phyloP scores from a whole-genome alignment of 2,797 vertebrate species.

The Spea hammondii region DNA sequence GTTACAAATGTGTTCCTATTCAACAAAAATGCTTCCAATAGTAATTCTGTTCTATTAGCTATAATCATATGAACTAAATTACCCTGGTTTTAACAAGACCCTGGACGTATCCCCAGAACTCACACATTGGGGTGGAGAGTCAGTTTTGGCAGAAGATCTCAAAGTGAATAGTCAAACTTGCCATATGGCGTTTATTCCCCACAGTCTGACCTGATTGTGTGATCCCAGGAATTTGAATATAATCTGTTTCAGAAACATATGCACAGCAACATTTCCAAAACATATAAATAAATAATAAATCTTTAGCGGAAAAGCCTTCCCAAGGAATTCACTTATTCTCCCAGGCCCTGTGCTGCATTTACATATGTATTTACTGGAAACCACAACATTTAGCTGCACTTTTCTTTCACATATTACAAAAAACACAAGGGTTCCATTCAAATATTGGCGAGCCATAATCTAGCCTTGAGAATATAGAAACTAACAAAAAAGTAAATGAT shows the following conservation, averaged over 20 bases:
- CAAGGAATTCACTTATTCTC: not conserved
- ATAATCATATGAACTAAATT: not conserved
- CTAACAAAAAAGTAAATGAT: too few relatives aligned
- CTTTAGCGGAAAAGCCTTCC: constrained; percentile 45
- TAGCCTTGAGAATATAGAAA: too few relatives aligned
- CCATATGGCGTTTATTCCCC: constrained; percentile 33
- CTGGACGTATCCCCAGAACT: not conserved
- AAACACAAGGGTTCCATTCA: not conserved
- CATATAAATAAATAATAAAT: constrained; percentile 13
- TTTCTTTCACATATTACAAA: not conserved
- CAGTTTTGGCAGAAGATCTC: not conserved
- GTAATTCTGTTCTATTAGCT: not conserved
- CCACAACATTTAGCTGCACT: not conserved
- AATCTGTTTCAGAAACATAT: constrained; percentile 55
- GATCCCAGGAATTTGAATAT: constrained; percentile 58
- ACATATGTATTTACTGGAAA: not conserved
- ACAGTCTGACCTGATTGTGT: constrained; percentile 61
- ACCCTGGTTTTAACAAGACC: not conserved
- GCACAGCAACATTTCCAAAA: not conserved
- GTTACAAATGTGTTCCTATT: not conserved
- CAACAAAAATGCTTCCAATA: not conserved
- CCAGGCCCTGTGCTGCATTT: not conserved
- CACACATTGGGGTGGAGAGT: not conserved
- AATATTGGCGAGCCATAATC: not conserved
- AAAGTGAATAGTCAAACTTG: not conserved